These are phyloP conservation scores for Acanthisitta chloris DNA, from an alignment of 2,113 vertebrate genomes.

Conservation along the genomic window DNA sequence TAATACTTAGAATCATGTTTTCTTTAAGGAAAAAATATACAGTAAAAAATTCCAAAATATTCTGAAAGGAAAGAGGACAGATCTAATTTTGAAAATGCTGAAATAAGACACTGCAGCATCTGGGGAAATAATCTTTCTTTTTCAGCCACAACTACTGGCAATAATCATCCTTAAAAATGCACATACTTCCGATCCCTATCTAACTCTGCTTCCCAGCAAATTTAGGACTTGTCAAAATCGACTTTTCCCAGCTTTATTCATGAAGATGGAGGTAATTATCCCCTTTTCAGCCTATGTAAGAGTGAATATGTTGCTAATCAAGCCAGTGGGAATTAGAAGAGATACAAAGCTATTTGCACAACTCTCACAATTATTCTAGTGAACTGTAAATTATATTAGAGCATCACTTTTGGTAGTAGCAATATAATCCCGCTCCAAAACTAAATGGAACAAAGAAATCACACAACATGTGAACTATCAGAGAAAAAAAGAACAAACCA, in stretches of 20 bases:
- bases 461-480: fast-evolving
- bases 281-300: background rate
- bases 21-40: background rate
- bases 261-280: background rate
- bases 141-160: conserved; percentile 40
- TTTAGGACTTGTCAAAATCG: conserved; percentile 14
- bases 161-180: conserved; percentile 43
- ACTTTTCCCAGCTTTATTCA: conserved; percentile 12
- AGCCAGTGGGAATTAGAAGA: background rate
- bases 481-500: background rate
- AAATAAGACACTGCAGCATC: conserved; percentile 23
- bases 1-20: background rate
- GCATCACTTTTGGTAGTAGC: background rate
- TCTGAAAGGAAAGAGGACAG: background rate
- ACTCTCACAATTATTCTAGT: background rate
- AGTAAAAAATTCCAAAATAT: background rate
- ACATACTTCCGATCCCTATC: conserved; percentile 9
- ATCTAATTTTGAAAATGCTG: conserved; percentile 42
- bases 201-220: conserved; percentile 35
- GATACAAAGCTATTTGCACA: background rate
- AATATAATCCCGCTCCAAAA: background rate
- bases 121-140: conserved; percentile 47
- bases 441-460: background rate
- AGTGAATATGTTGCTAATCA: background rate
- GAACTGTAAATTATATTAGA: background rate